A percentile compares a stretch with the other conserved stretches of the same genome.
Conservation (phyloP, 2,888 invertebrate species). For the Noctua janthe region DNA sequence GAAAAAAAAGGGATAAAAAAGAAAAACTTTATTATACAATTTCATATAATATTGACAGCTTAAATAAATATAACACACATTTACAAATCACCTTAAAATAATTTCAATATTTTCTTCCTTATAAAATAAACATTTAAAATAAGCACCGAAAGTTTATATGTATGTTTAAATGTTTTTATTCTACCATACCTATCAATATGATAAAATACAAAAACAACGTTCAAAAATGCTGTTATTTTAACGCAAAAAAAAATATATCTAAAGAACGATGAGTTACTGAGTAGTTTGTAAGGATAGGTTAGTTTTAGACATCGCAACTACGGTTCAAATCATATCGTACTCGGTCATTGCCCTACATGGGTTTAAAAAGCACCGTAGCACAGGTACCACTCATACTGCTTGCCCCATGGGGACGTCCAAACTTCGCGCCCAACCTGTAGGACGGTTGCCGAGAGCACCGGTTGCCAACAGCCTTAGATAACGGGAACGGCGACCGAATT, state of each 20-base stretch:
- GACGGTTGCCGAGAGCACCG: slow-evolving; percentile 25
- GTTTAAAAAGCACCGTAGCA: slow-evolving; percentile 12
- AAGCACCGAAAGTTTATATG: slow-evolving; percentile 16
- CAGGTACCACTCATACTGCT: not conserved
- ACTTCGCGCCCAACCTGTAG: slow-evolving; percentile 27
- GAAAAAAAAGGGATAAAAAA: not conserved
- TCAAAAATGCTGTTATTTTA: slow-evolving; percentile 27
- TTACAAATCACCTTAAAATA: not conserved
- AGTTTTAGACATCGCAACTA: slow-evolving; percentile 16
- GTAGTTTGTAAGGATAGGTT: slow-evolving; percentile 35
- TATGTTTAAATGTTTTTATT: slow-evolving; percentile 33
- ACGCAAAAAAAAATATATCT: slow-evolving; percentile 25
- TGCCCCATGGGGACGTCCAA: slow-evolving; percentile 25
- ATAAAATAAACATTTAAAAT: slow-evolving; percentile 45
- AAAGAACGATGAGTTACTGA: slow-evolving; percentile 3
- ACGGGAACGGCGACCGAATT: slow-evolving; percentile 55
- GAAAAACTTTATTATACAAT: not conserved
- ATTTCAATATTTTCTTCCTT: slow-evolving; percentile 9
- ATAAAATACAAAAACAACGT: slow-evolving; percentile 15
- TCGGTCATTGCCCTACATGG: slow-evolving; percentile 44
- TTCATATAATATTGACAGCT: not conserved
- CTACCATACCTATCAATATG: slow-evolving; percentile 19
- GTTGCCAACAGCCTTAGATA: slow-evolving; percentile 49
- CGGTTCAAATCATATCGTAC: slow-evolving; percentile 17
- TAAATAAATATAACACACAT: slow-evolving; percentile 24